Evolutionary conservation across 1,140 invertebrate genomes (phyloP).

Genomic region (Nephotettix cincticeps): DNA sequence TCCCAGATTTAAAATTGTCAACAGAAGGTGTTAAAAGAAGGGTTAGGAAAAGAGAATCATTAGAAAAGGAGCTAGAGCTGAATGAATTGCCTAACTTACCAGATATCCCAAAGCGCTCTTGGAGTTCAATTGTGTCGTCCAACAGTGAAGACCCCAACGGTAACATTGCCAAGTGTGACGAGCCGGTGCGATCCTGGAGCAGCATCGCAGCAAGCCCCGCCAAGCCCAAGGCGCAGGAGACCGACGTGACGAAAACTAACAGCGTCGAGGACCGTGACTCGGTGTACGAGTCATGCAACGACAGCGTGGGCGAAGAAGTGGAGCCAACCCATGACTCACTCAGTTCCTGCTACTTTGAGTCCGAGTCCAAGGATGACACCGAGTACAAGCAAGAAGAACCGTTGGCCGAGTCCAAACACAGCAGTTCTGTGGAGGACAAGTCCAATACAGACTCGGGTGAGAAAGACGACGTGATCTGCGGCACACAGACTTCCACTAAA

Average conservation of each 20-base stretch:
- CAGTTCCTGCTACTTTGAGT: slow-evolving; percentile 12
- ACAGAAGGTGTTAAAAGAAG: neutral
- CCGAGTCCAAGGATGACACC: slow-evolving; percentile 11
- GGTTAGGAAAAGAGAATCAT: neutral
- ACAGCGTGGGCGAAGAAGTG: slow-evolving; percentile 27
- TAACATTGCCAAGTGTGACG: slow-evolving; percentile 8
- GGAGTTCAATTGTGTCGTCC: slow-evolving; percentile 11
- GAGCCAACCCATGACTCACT: neutral
- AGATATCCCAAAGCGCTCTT: neutral
- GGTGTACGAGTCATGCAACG: slow-evolving; percentile 39
- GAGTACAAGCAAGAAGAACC: slow-evolving; percentile 20
- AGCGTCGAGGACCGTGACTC: slow-evolving; percentile 35
- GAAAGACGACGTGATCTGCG: slow-evolving; percentile 17
- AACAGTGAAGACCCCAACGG: slow-evolving; percentile 3
- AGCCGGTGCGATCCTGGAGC: neutral
- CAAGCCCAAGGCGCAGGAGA: neutral
- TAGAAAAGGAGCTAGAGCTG: neutral
- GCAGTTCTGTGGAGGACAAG: slow-evolving; percentile 20
- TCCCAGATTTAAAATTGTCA: neutral
- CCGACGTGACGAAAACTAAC: slow-evolving; percentile 11
- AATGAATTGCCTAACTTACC: too few species aligned
- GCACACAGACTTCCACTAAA: slow-evolving; percentile 20
- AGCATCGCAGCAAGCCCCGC: neutral
- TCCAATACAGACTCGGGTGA: slow-evolving; percentile 36
- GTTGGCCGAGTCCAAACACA: neutral